Evolutionary conservation across 2,888 invertebrate genomes (phyloP).

Genomic region (Drosophila monieri): DNA sequence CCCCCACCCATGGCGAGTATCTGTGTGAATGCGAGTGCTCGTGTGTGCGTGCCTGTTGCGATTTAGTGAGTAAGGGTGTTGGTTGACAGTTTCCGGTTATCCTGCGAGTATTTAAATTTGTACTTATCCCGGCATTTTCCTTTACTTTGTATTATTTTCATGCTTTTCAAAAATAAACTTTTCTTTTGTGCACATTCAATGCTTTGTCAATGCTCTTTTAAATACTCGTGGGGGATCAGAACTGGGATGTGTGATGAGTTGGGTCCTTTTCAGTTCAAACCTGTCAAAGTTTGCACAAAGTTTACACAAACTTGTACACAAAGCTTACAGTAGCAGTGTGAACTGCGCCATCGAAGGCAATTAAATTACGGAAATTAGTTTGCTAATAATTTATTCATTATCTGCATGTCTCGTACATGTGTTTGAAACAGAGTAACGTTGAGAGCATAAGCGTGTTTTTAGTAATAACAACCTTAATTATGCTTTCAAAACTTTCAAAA

Average conservation of each 20-base stretch:
- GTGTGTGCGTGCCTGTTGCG: slow-evolving; percentile 11
- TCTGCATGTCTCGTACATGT: neutral
- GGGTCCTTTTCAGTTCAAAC: neutral
- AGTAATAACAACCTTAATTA: neutral
- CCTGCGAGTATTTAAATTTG: slow-evolving; percentile 71
- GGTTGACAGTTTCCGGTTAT: slow-evolving; percentile 43
- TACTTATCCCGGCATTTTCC: slow-evolving; percentile 43
- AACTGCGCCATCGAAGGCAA: neutral
- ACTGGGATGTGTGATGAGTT: neutral
- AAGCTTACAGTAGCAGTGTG: neutral
- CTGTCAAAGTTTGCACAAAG: neutral
- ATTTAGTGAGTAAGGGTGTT: slow-evolving; percentile 42
- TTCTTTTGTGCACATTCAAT: slow-evolving; percentile 31
- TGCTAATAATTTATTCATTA: neutral
- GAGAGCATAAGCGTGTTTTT: neutral
- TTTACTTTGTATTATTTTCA: slow-evolving; percentile 50
- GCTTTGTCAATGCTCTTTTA: slow-evolving; percentile 36
- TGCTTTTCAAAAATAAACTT: slow-evolving; percentile 65
- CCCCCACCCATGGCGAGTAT: neutral
- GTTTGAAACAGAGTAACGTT: neutral
- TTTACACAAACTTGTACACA: no score
- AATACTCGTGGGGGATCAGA: slow-evolving; percentile 63
- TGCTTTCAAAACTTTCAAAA: neutral
- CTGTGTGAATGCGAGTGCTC: neutral
- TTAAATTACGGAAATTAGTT: neutral